These are phyloP conservation scores for Donacobius atricapilla DNA, from an alignment of 2,113 vertebrate genomes.

Conservation along the genomic window DNA sequence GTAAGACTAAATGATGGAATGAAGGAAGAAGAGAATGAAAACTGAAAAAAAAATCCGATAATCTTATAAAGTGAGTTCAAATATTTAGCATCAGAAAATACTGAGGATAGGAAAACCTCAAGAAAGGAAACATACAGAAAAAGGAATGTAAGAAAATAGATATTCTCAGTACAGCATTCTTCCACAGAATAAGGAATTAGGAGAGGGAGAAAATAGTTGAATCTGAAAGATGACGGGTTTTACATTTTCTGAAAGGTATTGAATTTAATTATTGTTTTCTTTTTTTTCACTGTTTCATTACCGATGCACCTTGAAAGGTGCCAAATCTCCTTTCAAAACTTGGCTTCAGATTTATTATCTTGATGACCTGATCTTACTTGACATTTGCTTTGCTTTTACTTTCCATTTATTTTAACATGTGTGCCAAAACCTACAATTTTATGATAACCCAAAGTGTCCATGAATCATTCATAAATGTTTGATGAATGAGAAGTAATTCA, in stretches of 20 bases:
- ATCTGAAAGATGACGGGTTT: neutral
- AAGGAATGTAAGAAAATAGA: neutral
- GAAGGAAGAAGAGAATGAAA: neutral
- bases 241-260: neutral
- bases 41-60: neutral
- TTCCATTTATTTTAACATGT: neutral
- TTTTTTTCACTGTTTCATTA: neutral
- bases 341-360: neutral
- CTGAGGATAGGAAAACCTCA: neutral
- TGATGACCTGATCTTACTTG: neutral
- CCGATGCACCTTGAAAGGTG: neutral
- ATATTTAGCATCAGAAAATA: neutral
- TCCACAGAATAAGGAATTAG: neutral
- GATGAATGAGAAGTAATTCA: neutral
- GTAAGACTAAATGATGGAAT: neutral
- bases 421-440: neutral
- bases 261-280: neutral
- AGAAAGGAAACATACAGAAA: neutral
- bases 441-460: neutral
- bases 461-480: neutral
- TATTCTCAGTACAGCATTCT: neutral
- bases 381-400: neutral
- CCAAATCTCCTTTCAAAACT: neutral
- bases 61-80: neutral
- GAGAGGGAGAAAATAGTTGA: neutral